A percentile compares a stretch with the other conserved stretches of the same genome.
Evolutionary conservation across 2,888 invertebrate species (phyloP).

Genomic region (Chrysodeixis includens): DNA sequence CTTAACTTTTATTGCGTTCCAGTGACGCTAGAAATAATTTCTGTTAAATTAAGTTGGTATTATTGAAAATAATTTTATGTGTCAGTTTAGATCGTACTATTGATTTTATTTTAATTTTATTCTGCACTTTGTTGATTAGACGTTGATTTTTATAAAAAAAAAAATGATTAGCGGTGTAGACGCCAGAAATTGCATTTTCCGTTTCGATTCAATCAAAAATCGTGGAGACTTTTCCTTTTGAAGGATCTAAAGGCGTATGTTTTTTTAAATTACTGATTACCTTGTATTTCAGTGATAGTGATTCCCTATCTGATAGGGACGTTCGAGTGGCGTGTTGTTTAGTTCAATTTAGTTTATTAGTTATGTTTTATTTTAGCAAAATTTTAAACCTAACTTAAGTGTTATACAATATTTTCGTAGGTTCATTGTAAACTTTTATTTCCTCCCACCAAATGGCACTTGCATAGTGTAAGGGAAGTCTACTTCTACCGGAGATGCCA

Average conservation of each 20-base stretch:
- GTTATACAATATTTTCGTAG: conserved; percentile 88
- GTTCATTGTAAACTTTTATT: conserved; percentile 85
- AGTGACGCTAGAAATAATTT: conserved; percentile 82
- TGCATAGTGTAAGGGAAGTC: conserved; percentile 67
- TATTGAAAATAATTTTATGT: conserved; percentile 88
- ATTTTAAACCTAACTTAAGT: conserved; percentile 88
- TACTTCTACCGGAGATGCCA: conserved; percentile 75
- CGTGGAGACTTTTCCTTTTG: conserved; percentile 74
- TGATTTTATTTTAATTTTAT: conserved; percentile 89
- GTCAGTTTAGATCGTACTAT: conserved; percentile 87
- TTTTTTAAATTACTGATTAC: conserved; percentile 83
- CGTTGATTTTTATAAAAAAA: conserved; percentile 84
- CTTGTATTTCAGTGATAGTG: conserved; percentile 85
- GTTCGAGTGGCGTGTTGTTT: conserved; percentile 86
- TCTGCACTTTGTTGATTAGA: conserved; percentile 87
- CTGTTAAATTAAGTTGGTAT: conserved; percentile 89
- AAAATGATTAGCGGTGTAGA: conserved; percentile 79
- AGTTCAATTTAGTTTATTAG: conserved; percentile 90
- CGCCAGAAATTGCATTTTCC: conserved; percentile 88
- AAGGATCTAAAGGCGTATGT: conserved; percentile 74
- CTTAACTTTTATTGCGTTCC: conserved; percentile 65
- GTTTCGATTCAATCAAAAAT: conserved; percentile 77
- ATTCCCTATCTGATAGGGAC: conserved; percentile 84
- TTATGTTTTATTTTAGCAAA: conserved; percentile 90
- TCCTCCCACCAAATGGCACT: conserved; percentile 88